Evolutionary conservation across 2,113 vertebrate species (phyloP), one percentile per base, ranked within the genome.

Genomic region (Onychorhynchus coronatus): DNA sequence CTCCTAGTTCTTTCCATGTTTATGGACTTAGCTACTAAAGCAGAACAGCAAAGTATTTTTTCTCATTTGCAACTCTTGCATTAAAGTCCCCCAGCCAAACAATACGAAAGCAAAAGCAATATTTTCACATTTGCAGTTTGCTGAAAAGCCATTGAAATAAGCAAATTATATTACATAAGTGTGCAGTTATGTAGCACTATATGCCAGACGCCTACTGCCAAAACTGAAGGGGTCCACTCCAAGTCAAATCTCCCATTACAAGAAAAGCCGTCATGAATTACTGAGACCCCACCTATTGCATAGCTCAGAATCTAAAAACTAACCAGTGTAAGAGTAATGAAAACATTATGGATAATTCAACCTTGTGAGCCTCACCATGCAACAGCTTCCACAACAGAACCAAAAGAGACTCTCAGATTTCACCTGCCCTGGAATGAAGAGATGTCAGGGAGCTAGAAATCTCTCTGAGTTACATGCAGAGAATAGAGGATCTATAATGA

Each of bases 171-270:
- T 96, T 92, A 96, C 92, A 83, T 67, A 95, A 95, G 86, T 3
- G 27, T 93, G 87, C 89, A 97, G 79, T 88, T 97, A 97, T 89
- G 95, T 80, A 97, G 90, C 21, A 44, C 53, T 79, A 39, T 72
- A 81, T 27, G 82, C 78, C 71, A 82, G 86, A 79, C 41, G 3
- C 80, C 80, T 95, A 89, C 95, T 75, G 93, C 85, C 96, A 96
- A 73, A 95, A 97, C 52, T 61, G 94, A 80, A 94, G 95, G 65
- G 96, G 95, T 94, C 93, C 76, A 85, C 94, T 97, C 95, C 93
- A 93, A 97, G 88, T 95, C 85, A 94, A 96, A 84, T 74, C 95
- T 97, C 92, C 80, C 88, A 68, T 95, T 93, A 94, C 85, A 96
- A 96, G 74, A 96, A 97, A 90, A 91, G 81, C 13, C 65, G 93